These are phyloP conservation scores for Limonius californicus DNA, from an alignment of 1,140 invertebrate genomes.

Conservation along the genomic window DNA sequence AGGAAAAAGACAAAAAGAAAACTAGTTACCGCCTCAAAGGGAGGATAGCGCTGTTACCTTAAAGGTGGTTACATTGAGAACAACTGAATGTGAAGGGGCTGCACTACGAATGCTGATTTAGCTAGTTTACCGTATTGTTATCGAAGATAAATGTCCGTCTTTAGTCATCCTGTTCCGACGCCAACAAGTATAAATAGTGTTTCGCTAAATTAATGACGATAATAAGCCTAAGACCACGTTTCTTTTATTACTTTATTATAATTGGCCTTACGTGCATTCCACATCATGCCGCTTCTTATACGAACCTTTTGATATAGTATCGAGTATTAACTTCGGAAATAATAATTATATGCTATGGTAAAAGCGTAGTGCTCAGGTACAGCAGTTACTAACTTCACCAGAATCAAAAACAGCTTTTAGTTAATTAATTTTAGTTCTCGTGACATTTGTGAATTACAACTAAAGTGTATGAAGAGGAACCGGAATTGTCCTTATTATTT, in stretches of 20 bases:
- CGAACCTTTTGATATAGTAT: no score
- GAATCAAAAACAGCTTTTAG: no score
- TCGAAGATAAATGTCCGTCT: slow-evolving; percentile 29
- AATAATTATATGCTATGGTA: no score
- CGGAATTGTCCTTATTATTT: no score
- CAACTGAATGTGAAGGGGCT: no score
- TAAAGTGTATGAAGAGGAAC: no score
- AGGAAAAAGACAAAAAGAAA: background rate
- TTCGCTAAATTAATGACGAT: slow-evolving; percentile 26
- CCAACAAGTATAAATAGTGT: slow-evolving; percentile 30
- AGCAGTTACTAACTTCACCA: no score
- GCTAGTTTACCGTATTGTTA: slow-evolving; percentile 35
- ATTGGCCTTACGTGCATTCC: background rate
- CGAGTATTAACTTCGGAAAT: no score
- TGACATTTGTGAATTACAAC: no score
- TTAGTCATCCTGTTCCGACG: slow-evolving; percentile 28
- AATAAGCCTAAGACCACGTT: slow-evolving; percentile 22
- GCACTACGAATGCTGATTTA: slow-evolving; percentile 31
- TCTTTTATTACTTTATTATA: slow-evolving; percentile 21
- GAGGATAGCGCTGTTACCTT: background rate
- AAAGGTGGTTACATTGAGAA: background rate
- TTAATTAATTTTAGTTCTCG: no score
- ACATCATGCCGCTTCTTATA: no score
- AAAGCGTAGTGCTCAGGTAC: no score
- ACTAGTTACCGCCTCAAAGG: background rate